These are phyloP conservation scores for Julus scandinavius DNA, from an alignment of 2,888 invertebrate genomes.

Conservation along the genomic window DNA sequence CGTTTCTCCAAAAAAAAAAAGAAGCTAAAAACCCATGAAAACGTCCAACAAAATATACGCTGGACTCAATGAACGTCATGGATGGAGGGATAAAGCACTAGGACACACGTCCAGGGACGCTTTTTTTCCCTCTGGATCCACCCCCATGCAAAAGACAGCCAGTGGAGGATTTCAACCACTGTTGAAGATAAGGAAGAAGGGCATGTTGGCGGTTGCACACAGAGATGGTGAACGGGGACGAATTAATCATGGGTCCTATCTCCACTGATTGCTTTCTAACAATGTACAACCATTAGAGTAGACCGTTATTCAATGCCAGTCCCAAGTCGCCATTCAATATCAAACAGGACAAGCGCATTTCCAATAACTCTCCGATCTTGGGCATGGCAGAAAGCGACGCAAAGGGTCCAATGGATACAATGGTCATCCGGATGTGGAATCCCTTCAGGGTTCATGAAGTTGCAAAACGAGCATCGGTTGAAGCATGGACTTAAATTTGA, in stretches of 20 bases:
- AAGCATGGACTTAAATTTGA: no score
- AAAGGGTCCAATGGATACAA: not conserved
- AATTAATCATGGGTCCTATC: constrained; percentile 39
- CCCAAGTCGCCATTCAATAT: constrained; percentile 17
- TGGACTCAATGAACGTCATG: constrained; percentile 11
- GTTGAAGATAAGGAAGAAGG: constrained; percentile 24
- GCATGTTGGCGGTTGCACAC: not conserved
- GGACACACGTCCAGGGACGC: not conserved
- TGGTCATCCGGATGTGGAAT: not conserved
- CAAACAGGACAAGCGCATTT: constrained; percentile 12
- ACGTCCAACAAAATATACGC: not conserved
- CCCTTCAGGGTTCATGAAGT: not conserved
- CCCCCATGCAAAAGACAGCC: not conserved
- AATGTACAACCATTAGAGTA: constrained; percentile 24
- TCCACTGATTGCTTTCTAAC: constrained; percentile 25
- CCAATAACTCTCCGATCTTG: not conserved
- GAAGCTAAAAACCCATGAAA: not conserved
- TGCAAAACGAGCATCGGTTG: not conserved
- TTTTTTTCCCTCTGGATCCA: constrained; percentile 2
- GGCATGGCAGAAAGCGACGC: not conserved
- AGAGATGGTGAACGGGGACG: not conserved
- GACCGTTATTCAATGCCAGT: constrained; percentile 7
- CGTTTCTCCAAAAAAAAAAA: not conserved
- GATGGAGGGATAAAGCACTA: not conserved
- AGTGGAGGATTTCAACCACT: constrained; percentile 23